Evolutionary conservation across 2,888 invertebrate species (phyloP).

Genomic region (Linnaemya tessellans): DNA sequence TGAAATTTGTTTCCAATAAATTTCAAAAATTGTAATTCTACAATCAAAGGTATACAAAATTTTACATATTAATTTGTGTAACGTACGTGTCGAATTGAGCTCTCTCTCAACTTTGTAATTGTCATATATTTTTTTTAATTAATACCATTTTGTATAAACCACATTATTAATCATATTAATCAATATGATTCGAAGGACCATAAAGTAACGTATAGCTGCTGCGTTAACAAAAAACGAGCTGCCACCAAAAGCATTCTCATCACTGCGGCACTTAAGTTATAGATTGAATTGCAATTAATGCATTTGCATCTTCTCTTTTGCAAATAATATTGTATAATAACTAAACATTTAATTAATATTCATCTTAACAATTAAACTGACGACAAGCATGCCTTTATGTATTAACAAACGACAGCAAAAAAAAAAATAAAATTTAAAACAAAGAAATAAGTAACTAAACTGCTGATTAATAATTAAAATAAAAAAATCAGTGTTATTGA

Average conservation of each 20-base stretch:
- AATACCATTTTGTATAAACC: too few relatives aligned
- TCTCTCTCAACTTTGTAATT: too few relatives aligned
- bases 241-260: neutral
- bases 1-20: too few relatives aligned
- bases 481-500: neutral
- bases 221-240: neutral
- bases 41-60: too few relatives aligned
- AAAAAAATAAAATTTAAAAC: too few relatives aligned
- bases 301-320: neutral
- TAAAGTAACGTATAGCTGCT: too few relatives aligned
- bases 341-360: constrained; percentile 18
- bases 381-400: constrained; percentile 2
- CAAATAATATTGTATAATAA: neutral
- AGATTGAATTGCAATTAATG: constrained; percentile 7
- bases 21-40: too few relatives aligned
- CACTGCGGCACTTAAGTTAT: neutral
- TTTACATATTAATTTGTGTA: too few relatives aligned
- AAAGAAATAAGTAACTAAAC: constrained; percentile 5
- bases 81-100: too few relatives aligned
- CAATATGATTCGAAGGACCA: too few relatives aligned
- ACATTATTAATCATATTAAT: too few relatives aligned
- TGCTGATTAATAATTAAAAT: constrained; percentile 18
- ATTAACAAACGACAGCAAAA: neutral
- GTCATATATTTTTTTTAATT: too few relatives aligned
- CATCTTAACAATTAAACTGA: constrained; percentile 33